Evolutionary conservation across 2,888 invertebrate species (phyloP), one percentile per base, ranked within the genome.

Genomic region (Chloromyia formosa): DNA sequence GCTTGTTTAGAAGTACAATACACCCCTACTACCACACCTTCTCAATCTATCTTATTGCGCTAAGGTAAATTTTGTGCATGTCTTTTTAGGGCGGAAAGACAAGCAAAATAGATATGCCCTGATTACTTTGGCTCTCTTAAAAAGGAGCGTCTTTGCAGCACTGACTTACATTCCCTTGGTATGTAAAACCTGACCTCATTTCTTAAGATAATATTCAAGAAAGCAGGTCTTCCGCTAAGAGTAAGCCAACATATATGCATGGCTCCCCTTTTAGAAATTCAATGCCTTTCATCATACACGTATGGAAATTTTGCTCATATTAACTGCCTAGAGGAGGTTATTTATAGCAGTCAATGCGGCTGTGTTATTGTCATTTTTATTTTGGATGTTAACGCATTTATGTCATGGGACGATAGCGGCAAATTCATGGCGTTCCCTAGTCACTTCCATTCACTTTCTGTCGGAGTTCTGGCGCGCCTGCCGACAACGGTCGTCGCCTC

Each of bases 361-460:
- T 22, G 14, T 18, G 66, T 66, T 66, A 66, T 64, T 64, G 62
- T 66, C 66, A 5, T 66, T 66, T 66, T 66, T 49, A 66, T 66
- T 49, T 66, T 49, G 20, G 66, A 20, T 66, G 66, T 66, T 66
- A 66, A 49, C 49, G 49, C 66, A 66, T 66, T 66, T 66, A 66
- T 66, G 66, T 49, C 49, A 49, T 22, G 20, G 22, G 45, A 22
- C 45, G 16, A 27, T 23, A 18, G 22, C 45, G 1, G 35, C 20
- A 18, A 40, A 66, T 66, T 18, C 49, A 20, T 66, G 10, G 49
- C 49, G 10, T 18, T 49, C 7, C 7, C 2, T 66, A 14, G 16
- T 7, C 35, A 7, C 40, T n/a, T n/a, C n/a, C 62, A 40, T n/a
- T 9, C 45, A 64, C 20, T 18, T 64, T 27, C 20, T 20, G 18